Conservation (phyloP, 2,797 vertebrate species). For the Acropternis orthonyx region DNA sequence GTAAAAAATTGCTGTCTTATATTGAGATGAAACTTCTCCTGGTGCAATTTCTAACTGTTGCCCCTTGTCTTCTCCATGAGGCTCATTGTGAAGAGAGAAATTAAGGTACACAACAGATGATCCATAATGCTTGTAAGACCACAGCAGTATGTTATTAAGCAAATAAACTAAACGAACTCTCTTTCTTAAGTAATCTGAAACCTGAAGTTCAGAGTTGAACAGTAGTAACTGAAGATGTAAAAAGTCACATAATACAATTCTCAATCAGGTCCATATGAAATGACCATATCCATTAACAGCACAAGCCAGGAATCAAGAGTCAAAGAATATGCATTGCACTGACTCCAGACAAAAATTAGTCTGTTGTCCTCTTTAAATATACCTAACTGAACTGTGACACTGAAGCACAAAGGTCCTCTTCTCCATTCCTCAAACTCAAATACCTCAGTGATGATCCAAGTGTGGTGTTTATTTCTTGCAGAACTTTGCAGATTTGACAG, state of each 20-base stretch:
- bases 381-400: not conserved
- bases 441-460: not conserved
- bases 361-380: not conserved
- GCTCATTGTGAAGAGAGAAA: not conserved
- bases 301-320: not conserved
- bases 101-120: not conserved
- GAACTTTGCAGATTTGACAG: not conserved
- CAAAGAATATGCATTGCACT: not conserved
- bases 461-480: not conserved
- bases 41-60: not conserved
- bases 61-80: not conserved
- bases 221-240: not conserved
- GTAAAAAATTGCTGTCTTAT: not conserved
- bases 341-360: not conserved
- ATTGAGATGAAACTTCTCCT: not conserved
- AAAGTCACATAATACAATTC: not conserved
- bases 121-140: not conserved
- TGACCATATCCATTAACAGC: not conserved
- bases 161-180: not conserved
- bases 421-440: not conserved
- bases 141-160: not conserved
- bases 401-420: not conserved
- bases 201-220: not conserved
- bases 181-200: not conserved
- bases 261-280: not conserved